Evolutionary conservation across 2,113 vertebrate species (phyloP).

Genomic region (Mastomys coucha): DNA sequence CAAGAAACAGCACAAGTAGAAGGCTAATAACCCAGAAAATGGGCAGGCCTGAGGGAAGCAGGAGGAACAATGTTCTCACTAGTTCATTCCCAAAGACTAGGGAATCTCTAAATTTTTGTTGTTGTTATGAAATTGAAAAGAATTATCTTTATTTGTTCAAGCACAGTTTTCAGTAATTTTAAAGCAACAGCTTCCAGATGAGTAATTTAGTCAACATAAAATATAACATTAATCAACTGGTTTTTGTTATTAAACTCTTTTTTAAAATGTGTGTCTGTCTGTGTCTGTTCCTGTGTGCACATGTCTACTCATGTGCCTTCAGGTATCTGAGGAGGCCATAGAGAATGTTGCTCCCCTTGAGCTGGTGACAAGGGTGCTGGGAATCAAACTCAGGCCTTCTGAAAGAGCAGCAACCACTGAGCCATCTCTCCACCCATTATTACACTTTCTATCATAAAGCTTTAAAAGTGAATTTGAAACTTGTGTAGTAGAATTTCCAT

Average conservation of each 20-base stretch:
- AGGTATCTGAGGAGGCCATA: too few species aligned
- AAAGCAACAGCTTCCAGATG: neutral
- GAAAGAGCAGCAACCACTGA: too few species aligned
- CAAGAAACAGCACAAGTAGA: neutral
- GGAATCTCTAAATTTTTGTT: neutral
- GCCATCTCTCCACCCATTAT: neutral
- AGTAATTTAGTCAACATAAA: conserved; percentile 27
- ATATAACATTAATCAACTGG: neutral
- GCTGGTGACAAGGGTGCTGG: neutral
- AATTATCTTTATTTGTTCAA: conserved; percentile 8
- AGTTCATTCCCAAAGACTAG: neutral
- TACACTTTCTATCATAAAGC: neutral
- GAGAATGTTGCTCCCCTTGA: neutral
- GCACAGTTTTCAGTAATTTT: conserved; percentile 7
- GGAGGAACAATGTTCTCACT: neutral
- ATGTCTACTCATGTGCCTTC: neutral
- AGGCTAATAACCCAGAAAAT: neutral
- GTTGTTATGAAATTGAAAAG: neutral
- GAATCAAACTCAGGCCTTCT: neutral
- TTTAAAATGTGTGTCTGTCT: neutral
- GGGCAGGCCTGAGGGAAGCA: neutral
- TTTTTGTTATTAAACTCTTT: neutral
- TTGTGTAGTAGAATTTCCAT: neutral
- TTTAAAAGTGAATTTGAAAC: conserved; percentile 31
- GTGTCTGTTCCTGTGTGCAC: neutral